These are phyloP conservation scores for Heliocidaris erythrogramma DNA, from an alignment of 35 echinoderm and acorn worm genomes.

Conservation along the genomic window DNA sequence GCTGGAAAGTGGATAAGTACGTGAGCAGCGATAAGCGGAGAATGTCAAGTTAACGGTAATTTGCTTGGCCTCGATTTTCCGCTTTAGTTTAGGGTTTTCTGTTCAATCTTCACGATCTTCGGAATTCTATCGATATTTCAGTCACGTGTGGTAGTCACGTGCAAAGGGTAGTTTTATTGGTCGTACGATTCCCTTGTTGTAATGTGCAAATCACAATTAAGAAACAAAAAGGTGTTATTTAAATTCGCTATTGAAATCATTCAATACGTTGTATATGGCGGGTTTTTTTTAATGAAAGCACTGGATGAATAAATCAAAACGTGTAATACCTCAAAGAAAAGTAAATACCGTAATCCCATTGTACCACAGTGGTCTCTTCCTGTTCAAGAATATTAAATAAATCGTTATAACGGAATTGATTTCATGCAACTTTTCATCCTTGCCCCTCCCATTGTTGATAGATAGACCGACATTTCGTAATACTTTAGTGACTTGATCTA, in stretches of 20 bases:
- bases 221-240: neutral
- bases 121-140: neutral
- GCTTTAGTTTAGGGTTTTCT: neutral
- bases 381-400: no score
- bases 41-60: neutral
- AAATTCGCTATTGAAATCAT: neutral
- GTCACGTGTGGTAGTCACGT: neutral
- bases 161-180: neutral
- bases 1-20: neutral
- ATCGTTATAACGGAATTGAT: no score
- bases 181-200: neutral
- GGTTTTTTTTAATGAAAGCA: no score
- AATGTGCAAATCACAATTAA: neutral
- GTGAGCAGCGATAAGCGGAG: neutral
- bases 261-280: neutral
- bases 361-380: no score
- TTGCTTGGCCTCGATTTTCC: neutral
- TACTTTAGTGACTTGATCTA: no score
- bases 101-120: neutral
- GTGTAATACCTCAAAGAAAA: no score
- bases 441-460: no score
- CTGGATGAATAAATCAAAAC: no score
- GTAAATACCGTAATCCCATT: no score
- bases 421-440: no score
- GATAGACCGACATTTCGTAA: no score